Evolutionary conservation across 2,888 invertebrate species (phyloP).

Genomic region (Drosophila tripunctata): DNA sequence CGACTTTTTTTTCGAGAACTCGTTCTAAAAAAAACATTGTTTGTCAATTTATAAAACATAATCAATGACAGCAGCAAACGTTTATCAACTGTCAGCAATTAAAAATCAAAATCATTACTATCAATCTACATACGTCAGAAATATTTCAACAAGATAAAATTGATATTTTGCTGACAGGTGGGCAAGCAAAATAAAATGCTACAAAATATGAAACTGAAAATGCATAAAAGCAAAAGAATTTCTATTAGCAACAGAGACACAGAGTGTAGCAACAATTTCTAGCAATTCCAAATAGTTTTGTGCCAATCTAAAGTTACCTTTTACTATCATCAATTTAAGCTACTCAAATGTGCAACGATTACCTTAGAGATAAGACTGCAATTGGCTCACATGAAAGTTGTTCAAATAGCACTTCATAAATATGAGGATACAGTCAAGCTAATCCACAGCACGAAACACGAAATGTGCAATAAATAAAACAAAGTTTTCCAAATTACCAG

Average conservation of each 20-base stretch:
- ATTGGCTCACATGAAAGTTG: slow-evolving; percentile 10
- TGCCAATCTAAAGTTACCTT: not conserved
- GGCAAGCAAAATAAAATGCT: not conserved
- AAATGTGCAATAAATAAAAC: slow-evolving; percentile 6
- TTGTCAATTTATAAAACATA: slow-evolving; percentile 24
- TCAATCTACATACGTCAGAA: slow-evolving; percentile 2
- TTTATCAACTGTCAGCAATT: slow-evolving; percentile 20
- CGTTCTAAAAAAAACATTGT: slow-evolving; percentile 7
- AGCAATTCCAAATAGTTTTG: not conserved
- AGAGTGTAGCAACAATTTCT: not conserved
- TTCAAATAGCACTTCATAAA: slow-evolving; percentile 16
- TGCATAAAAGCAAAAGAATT: too few relatives aligned
- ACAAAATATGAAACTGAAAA: not conserved
- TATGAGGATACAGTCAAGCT: not conserved
- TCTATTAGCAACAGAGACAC: not conserved
- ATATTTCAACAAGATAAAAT: not conserved
- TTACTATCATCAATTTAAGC: not conserved
- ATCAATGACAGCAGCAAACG: not conserved
- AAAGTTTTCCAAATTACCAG: slow-evolving; percentile 2
- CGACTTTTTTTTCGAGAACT: not conserved
- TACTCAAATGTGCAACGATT: not conserved
- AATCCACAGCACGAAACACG: slow-evolving; percentile 7
- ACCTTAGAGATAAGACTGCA: slow-evolving; percentile 3
- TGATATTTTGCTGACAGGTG: not conserved
- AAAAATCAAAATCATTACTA: slow-evolving; percentile 9